These are phyloP conservation scores for Oncorhynchus kisutch DNA, from an alignment of 2,113 vertebrate species.

Conservation along the genomic window DNA sequence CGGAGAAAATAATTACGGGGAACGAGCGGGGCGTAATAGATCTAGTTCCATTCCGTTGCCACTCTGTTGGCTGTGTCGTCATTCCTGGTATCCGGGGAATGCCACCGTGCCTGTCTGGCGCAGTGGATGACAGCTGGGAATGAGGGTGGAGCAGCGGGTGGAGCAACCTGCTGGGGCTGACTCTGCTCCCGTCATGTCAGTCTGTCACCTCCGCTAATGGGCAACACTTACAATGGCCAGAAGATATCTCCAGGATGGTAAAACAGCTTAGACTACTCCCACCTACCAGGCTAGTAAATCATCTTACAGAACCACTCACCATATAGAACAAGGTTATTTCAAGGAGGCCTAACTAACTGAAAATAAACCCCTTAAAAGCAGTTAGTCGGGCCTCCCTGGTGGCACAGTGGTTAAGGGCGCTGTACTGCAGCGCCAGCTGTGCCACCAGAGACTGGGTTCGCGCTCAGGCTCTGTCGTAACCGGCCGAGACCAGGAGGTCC, in stretches of 20 bases:
- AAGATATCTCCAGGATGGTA: not conserved
- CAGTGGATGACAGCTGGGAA: not conserved
- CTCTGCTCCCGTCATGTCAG: not conserved
- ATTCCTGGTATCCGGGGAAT: not conserved
- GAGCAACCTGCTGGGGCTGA: not conserved
- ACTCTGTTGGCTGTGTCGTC: not conserved
- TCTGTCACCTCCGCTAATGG: not conserved
- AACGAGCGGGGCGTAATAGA: constrained; percentile 18
- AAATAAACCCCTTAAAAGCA: no score
- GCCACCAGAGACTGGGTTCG: no score
- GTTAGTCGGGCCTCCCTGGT: no score
- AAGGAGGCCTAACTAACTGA: no score
- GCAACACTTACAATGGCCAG: not conserved
- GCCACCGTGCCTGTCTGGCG: not conserved
- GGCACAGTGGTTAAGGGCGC: no score
- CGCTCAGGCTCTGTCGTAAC: no score
- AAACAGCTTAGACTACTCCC: no score
- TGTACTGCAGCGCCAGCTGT: no score
- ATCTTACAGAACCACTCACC: no score
- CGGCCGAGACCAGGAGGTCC: no score
- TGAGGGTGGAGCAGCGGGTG: not conserved
- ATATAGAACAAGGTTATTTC: no score
- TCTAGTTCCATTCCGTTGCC: not conserved
- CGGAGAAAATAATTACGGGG: constrained; percentile 35
- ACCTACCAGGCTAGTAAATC: no score